Percentiles rank a stretch among this genome's conserved stretches.
These are phyloP conservation scores for Porites divaricata DNA, from an alignment of 92 coral and sea anemone genomes.

Conservation along the genomic window DNA sequence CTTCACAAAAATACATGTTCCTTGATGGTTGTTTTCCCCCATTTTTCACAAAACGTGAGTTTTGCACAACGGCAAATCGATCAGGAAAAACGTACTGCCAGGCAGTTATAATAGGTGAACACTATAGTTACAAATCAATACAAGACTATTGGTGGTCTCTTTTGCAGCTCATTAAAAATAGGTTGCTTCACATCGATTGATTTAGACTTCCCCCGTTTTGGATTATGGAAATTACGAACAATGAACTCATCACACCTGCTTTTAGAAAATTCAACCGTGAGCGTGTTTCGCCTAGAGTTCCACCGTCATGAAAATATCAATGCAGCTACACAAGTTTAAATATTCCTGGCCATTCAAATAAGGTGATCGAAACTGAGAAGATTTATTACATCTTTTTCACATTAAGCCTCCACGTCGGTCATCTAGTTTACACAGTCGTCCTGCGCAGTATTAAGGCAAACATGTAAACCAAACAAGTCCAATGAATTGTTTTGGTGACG, in stretches of 20 bases:
- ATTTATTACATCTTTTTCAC: slow-evolving; percentile 28
- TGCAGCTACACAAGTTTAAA: not conserved
- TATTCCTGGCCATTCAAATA: slow-evolving; percentile 33
- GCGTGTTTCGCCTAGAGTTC: not conserved
- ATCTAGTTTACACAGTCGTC: slow-evolving; percentile 26
- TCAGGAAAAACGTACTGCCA: too few relatives aligned
- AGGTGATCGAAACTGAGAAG: not conserved
- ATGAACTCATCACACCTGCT: not conserved
- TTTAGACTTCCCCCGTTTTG: not conserved
- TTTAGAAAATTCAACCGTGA: not conserved
- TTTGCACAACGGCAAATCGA: too few relatives aligned
- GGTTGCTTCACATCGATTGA: not conserved
- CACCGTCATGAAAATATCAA: not conserved
- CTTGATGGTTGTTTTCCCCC: not conserved
- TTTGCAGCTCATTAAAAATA: not conserved
- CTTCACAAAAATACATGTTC: slow-evolving; percentile 37
- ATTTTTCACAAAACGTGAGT: not conserved
- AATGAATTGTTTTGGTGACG: slow-evolving; percentile 10
- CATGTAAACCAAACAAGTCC: slow-evolving; percentile 16
- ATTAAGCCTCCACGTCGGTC: slow-evolving; percentile 29
- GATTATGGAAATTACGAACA: not conserved
- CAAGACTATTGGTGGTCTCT: slow-evolving; percentile 1
- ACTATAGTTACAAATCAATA: not conserved
- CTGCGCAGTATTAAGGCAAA: not conserved
- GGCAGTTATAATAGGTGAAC: not conserved